phyloP scores from a whole-genome alignment of 2,888 invertebrate species.

The Tipula unca region DNA sequence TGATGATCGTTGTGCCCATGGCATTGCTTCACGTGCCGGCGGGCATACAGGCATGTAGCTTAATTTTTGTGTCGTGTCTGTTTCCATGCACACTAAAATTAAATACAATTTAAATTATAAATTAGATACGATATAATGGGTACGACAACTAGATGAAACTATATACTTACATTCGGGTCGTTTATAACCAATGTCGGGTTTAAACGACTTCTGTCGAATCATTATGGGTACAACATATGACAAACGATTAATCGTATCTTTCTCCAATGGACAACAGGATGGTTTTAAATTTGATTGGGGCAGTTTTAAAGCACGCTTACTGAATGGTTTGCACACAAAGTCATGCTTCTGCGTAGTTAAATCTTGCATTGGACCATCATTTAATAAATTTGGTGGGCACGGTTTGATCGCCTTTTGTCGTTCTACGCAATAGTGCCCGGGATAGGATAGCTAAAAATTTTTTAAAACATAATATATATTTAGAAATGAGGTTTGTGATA shows the following conservation, averaged over 20 bases:
- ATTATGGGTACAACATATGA: conserved; percentile 22
- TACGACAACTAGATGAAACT: too few species aligned
- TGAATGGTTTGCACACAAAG: conserved; percentile 55
- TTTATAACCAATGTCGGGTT: conserved; percentile 21
- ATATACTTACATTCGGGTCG: not conserved
- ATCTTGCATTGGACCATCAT: conserved; percentile 60
- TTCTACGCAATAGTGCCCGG: conserved; percentile 47
- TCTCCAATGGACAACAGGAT: conserved; percentile 34
- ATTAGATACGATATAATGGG: not conserved
- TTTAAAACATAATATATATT: not conserved
- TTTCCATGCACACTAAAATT: conserved; percentile 34
- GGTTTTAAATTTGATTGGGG: conserved; percentile 33
- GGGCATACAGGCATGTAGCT: conserved; percentile 45
- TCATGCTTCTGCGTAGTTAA: conserved; percentile 66
- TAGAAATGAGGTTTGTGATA: too few species aligned
- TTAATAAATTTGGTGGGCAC: conserved; percentile 52
- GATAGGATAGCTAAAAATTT: conserved; percentile 47
- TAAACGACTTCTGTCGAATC: conserved; percentile 17
- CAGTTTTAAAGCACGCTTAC: conserved; percentile 32
- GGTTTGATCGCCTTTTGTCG: conserved; percentile 52
- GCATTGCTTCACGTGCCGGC: conserved; percentile 33
- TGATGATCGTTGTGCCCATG: conserved; percentile 34
- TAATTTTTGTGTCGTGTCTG: conserved; percentile 49
- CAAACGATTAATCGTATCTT: conserved; percentile 35
- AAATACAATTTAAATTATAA: not conserved